Evolutionary conservation across 2,797 vertebrate species (phyloP).

Genomic region (Sparus aurata): DNA sequence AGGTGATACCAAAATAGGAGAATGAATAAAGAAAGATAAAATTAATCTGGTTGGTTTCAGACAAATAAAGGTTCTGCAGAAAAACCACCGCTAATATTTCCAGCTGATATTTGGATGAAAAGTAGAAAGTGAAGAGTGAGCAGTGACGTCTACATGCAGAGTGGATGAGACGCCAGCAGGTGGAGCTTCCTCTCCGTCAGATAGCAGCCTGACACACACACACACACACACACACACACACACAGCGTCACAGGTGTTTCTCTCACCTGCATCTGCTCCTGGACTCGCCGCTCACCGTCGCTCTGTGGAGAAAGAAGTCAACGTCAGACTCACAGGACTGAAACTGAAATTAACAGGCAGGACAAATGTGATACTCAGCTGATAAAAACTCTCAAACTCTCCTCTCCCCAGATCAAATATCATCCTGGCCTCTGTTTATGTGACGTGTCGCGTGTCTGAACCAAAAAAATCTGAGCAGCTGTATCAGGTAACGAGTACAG

Average conservation of each 20-base stretch:
- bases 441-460: background rate
- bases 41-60: no score
- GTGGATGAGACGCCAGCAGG: background rate
- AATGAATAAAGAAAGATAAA: no score
- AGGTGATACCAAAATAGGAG: no score
- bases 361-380: background rate
- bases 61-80: conserved; percentile 1
- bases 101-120: background rate
- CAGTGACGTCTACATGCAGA: background rate
- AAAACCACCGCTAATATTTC: background rate
- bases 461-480: background rate
- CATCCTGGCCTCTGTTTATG: background rate
- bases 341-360: background rate
- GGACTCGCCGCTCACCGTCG: background rate
- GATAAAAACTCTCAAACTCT: background rate
- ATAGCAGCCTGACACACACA: background rate
- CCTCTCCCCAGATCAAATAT: background rate
- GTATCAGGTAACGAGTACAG: background rate
- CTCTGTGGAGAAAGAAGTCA: conserved; percentile 14
- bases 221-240: no score
- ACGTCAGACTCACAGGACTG: background rate
- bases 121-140: no score
- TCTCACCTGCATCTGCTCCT: conserved; percentile 49
- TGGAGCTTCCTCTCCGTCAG: conserved; percentile 16
- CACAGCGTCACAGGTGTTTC: no score